Evolutionary conservation across 2,113 vertebrate genomes (phyloP), one percentile per base, ranked within the genome.

Genomic region (Thoracochromis brauschi): DNA sequence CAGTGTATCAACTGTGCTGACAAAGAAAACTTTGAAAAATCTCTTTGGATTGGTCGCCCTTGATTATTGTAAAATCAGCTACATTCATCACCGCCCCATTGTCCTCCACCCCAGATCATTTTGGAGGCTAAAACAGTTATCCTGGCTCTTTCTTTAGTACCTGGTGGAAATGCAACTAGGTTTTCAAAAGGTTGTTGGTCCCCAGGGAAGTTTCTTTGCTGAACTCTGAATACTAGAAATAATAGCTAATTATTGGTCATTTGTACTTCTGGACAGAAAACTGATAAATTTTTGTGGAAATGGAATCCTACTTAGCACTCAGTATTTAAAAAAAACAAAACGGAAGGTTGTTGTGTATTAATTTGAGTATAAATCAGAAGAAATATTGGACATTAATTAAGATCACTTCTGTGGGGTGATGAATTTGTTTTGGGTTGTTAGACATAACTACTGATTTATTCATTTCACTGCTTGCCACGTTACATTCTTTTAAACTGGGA

Each of bases 221-320:
- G 19, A n/a, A 68, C 63, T 65, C 19, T 13, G 4, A 58, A 82
- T 89, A 58, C 55, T 16, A 58, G 13, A 58, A 29, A 29, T 58
- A 58, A 58, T 5, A 29, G 13, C 26, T 58, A 58, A 58, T 58
- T 16, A 58, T 58, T 58, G 8, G 26, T 29, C 55, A 58, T 58
- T 58, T 58, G 5, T 58, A 58, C 55, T 31, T 31, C 55, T 58
- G 55, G 26, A 16, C 26, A 16, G 57, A 31, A 60, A 71, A 80
- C 53, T 17, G 33, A 81, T 51, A 51, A 53, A 80, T 89, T 63
- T 82, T 4, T 33, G 38, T 80, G n/a, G 79, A 86, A 85, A 31
- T 0, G 0, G 55, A 58, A 58, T 0, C 35, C n/a, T 3, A 13
- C 65, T 14, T 71, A 71, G n/a, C n/a, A 0, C 65, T 40, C 12